These are phyloP conservation scores for Mormyrops attenuatus DNA, from an alignment of 2,797 vertebrate species.

Conservation along the genomic window DNA sequence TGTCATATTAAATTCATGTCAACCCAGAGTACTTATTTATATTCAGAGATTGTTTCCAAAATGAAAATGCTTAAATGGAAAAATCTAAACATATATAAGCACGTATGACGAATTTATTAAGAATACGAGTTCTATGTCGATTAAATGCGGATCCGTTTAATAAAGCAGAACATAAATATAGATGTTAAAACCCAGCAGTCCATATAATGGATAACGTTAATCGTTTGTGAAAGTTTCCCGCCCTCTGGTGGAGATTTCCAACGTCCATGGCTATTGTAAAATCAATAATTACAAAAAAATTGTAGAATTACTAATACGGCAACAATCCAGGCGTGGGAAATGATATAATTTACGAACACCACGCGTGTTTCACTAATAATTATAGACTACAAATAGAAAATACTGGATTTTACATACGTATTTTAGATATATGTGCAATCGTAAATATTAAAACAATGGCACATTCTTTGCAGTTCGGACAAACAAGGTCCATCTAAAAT, in stretches of 20 bases:
- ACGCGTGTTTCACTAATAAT: not conserved
- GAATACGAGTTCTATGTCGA: not conserved
- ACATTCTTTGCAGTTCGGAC: not conserved
- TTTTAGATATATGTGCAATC: not conserved
- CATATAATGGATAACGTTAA: not conserved
- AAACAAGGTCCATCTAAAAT: not conserved
- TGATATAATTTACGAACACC: not conserved
- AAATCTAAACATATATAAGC: not conserved
- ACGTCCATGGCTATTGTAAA: not conserved
- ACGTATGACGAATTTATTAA: not conserved
- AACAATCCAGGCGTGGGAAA: not conserved
- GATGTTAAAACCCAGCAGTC: not conserved
- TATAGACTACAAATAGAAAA: not conserved
- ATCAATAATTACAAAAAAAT: not conserved
- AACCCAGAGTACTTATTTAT: not conserved
- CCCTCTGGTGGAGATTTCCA: constrained; percentile 18
- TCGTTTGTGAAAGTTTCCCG: not conserved
- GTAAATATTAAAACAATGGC: not conserved
- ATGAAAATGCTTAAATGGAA: not conserved
- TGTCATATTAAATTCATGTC: not conserved
- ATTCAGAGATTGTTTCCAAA: not conserved
- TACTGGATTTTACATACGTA: not conserved
- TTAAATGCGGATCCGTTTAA: not conserved
- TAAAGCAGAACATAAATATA: not conserved
- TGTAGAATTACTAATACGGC: not conserved